These are phyloP conservation scores for Merodon equestris DNA, from an alignment of 2,888 invertebrate species.

Conservation along the genomic window DNA sequence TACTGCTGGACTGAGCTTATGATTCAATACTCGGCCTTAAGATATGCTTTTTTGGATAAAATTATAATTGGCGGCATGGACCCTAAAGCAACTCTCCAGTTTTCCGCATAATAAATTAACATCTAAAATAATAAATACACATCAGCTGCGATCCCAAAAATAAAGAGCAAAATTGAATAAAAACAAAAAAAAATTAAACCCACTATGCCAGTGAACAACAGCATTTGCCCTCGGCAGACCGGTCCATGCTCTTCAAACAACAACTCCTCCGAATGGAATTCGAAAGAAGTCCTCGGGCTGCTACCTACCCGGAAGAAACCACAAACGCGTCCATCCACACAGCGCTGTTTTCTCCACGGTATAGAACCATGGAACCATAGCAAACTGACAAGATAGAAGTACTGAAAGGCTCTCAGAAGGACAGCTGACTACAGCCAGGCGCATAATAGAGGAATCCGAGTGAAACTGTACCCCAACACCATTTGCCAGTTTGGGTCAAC, in stretches of 20 bases:
- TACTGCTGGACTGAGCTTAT: too few relatives aligned
- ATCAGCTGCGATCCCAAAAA: too few relatives aligned
- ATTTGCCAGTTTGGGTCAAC: conserved; percentile 71
- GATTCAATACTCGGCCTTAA: too few relatives aligned
- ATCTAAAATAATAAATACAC: too few relatives aligned
- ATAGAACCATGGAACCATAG: neutral
- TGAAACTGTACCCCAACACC: conserved; percentile 11
- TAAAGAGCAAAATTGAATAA: too few relatives aligned
- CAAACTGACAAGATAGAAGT: neutral
- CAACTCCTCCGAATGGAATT: too few relatives aligned
- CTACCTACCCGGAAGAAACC: neutral
- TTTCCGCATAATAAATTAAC: too few relatives aligned
- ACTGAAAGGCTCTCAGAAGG: too few relatives aligned
- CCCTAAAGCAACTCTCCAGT: too few relatives aligned
- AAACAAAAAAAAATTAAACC: conserved; percentile 18
- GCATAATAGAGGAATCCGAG: neutral
- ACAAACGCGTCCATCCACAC: conserved; percentile 6
- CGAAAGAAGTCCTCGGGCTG: conserved; percentile 4
- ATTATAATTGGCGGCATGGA: too few relatives aligned
- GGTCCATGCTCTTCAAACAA: conserved; percentile 7
- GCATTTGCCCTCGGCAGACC: neutral
- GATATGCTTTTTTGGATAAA: too few relatives aligned
- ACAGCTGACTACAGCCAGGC: too few relatives aligned
- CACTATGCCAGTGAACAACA: conserved; percentile 47
- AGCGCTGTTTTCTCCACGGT: neutral